A percentile compares a stretch with the other conserved stretches of the same genome.
phyloP scores from a whole-genome alignment of 2,113 vertebrate genomes.

The Seriola aureovittata region DNA sequence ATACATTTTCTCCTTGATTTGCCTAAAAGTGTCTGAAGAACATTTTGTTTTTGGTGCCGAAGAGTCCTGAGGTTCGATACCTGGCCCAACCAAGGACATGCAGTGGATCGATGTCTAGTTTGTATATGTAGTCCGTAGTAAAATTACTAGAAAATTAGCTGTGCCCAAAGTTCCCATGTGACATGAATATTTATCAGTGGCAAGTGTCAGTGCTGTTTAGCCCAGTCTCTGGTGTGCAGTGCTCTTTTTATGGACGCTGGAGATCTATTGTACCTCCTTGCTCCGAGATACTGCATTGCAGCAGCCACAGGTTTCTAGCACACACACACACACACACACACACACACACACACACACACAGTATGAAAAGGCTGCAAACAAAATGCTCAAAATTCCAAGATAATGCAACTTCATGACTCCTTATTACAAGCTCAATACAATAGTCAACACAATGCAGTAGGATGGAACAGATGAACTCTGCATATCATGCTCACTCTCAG shows the following conservation, averaged over 20 bases:
- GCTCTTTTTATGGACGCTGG: conserved; percentile 33
- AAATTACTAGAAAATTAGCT: background rate
- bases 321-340: conserved; percentile 14
- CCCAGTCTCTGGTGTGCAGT: conserved; percentile 24
- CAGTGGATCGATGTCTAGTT: background rate
- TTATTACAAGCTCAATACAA: conserved; percentile 7
- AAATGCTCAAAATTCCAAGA: background rate
- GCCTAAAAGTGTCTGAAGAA: background rate
- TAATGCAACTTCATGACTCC: background rate
- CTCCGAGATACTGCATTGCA: conserved; percentile 71
- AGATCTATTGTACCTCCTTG: conserved; percentile 22
- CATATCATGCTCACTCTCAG: conserved; percentile 10
- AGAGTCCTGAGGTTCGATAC: background rate
- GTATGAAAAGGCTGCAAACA: background rate
- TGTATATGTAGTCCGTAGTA: background rate
- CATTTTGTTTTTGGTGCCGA: background rate
- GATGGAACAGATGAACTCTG: conserved; percentile 5
- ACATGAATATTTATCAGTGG: conserved; percentile 1
- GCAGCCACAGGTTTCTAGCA: conserved; percentile 64
- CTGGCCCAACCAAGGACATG: background rate
- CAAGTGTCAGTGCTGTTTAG: background rate
- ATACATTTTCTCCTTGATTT: background rate
- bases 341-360: conserved; percentile 16
- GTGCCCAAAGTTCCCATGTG: background rate
- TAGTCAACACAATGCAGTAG: background rate